Evolutionary conservation across 92 coral and sea anemone genomes (phyloP).

Genomic region (Phenganax stokvisi): DNA sequence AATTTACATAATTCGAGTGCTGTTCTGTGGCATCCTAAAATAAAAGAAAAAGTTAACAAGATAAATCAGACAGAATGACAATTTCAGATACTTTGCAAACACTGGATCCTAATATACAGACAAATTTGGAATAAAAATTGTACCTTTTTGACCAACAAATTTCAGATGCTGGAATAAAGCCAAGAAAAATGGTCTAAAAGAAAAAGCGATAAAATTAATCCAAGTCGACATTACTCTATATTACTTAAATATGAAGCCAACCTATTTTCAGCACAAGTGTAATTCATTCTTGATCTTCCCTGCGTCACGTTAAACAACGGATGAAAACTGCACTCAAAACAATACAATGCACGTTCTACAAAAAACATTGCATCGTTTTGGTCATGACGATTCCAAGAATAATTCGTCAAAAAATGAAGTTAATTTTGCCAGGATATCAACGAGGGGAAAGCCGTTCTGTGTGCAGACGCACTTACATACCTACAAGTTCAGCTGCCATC

Average conservation of each 20-base stretch:
- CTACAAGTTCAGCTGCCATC: slow-evolving; percentile 97
- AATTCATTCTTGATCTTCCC: slow-evolving; percentile 80
- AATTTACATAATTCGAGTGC: slow-evolving; percentile 87
- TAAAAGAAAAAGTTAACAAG: background rate
- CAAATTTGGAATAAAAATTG: background rate
- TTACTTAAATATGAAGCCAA: slow-evolving; percentile 1
- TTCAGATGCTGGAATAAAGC: slow-evolving; percentile 88
- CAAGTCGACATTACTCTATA: background rate
- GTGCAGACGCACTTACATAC: slow-evolving; percentile 41
- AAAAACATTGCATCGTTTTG: background rate
- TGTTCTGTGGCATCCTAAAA: slow-evolving; percentile 87
- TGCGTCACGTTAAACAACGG: slow-evolving; percentile 84
- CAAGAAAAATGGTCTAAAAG: slow-evolving; percentile 74
- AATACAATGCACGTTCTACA: slow-evolving; percentile 86
- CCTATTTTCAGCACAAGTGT: slow-evolving; percentile 89
- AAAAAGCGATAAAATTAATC: background rate
- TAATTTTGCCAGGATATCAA: too few species aligned
- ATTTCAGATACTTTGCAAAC: too few species aligned
- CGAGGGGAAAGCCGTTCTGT: too few species aligned
- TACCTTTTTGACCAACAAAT: slow-evolving; percentile 89
- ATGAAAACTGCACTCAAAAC: slow-evolving; percentile 90
- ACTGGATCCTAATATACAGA: too few species aligned
- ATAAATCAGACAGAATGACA: background rate
- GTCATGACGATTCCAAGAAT: too few species aligned
- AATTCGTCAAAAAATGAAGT: too few species aligned